phyloP scores from a whole-genome alignment of 2,888 invertebrate species.

The Mantis religiosa region DNA sequence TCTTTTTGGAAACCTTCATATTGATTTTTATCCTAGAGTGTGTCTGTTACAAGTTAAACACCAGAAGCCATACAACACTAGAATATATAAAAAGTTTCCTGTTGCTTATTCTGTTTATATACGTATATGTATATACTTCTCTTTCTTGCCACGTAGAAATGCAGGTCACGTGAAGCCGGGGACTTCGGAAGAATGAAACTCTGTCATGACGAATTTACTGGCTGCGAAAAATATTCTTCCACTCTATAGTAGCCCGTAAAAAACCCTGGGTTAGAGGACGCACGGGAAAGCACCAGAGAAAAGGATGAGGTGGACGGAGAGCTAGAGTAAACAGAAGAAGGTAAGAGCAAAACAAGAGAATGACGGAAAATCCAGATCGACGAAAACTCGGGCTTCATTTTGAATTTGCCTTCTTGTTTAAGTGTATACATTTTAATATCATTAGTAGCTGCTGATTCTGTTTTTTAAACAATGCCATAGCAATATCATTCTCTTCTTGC shows the following conservation, averaged over 20 bases:
- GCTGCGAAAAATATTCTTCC: not conserved
- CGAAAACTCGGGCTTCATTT: not conserved
- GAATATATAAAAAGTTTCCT: not conserved
- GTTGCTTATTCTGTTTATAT: not conserved
- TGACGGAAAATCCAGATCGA: not conserved
- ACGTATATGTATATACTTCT: not conserved
- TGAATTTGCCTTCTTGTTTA: not conserved
- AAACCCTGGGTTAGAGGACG: not conserved
- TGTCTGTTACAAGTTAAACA: not conserved
- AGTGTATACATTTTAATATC: no score
- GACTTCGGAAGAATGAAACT: not conserved
- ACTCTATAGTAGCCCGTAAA: not conserved
- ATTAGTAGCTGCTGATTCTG: no score
- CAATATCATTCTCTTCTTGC: no score
- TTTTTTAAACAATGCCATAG: no score
- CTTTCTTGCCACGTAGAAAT: not conserved
- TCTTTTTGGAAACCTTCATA: not conserved
- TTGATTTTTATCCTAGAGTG: not conserved
- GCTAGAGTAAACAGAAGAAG: not conserved
- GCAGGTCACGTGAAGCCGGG: not conserved
- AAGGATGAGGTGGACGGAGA: not conserved
- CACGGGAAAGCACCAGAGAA: not conserved
- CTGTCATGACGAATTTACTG: not conserved
- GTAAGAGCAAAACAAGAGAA: not conserved
- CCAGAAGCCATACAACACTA: not conserved